Percentiles rank a stretch among this genome's conserved stretches.
phyloP scores from a whole-genome alignment of 2,888 invertebrate genomes.

The Spilosoma lubricipeda region DNA sequence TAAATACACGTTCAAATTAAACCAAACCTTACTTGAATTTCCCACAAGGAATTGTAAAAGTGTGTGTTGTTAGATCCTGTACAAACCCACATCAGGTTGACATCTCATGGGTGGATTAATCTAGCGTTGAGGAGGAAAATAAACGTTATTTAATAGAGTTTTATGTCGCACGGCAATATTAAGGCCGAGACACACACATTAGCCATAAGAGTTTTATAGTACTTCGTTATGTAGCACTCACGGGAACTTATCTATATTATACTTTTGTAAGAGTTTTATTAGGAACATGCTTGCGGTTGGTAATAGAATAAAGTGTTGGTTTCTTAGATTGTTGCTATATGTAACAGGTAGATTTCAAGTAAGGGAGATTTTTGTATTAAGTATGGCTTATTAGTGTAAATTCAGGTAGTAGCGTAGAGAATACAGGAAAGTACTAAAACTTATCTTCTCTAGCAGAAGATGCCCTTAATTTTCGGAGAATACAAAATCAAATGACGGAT shows the following conservation, averaged over 20 bases:
- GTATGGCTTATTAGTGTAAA: too few species aligned
- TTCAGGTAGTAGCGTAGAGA: too few species aligned
- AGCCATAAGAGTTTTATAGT: conserved; percentile 11
- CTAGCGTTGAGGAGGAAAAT: neutral
- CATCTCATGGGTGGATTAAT: neutral
- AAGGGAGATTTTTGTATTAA: neutral
- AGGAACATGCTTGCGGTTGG: neutral
- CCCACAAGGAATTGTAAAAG: neutral
- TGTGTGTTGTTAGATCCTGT: neutral
- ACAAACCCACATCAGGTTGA: neutral
- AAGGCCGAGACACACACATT: neutral
- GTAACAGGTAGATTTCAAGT: neutral
- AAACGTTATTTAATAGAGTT: conserved; percentile 6
- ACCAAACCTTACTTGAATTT: neutral
- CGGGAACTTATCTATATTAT: neutral
- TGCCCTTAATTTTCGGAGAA: too few species aligned
- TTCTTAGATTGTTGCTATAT: neutral
- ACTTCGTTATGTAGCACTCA: conserved; percentile 2
- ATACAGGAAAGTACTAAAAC: too few species aligned
- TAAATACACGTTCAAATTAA: neutral
- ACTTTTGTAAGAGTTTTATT: neutral
- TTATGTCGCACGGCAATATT: conserved; percentile 7
- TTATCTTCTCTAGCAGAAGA: too few species aligned
- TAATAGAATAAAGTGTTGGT: neutral
- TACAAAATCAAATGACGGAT: too few species aligned